Evolutionary conservation across 2,797 vertebrate species (phyloP), one percentile per base, ranked within the genome.

Genomic region (Pseudomugil tenellus): DNA sequence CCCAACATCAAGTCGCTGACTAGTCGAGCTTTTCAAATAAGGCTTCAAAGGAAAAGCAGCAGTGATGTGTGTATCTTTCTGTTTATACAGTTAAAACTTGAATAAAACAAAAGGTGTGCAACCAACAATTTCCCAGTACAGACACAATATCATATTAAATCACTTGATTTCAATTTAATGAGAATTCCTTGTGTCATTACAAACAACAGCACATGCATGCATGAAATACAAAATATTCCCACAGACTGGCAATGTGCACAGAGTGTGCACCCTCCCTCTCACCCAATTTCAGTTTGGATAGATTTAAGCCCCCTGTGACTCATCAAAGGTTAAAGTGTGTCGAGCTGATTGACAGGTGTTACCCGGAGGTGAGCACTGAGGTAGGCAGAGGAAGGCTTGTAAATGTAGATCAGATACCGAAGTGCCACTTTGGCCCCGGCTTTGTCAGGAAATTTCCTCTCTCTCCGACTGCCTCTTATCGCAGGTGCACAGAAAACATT

Each of bases 401-500:
- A 73, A 52, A 65, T 67, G 58, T 43, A 67, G 68, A 77, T 74
- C 41, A 66, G 56, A 79, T 63, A 65, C 46, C 23, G 3, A 25
- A 23, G 61, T 46, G 48, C n/a, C 39, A 41, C 55, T 77, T 61
- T 35, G 9, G 37, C 57, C 37, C 21, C 35, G 52, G 48, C 17
- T 63, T 60, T 65, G 12, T 67, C 58, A 46, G 34, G 46, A 41
- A 55, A 53, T 39, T 58, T 59, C 29, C 58, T 29, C 53, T 23
- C n/a, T 25, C 58, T 77, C 69, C 51, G 67, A 64, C 55, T 23
- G 29, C 32, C 21, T 79, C 70, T 80, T 77, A 81, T 81, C 64
- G 1, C 70, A 62, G 31, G 31, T 46, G 19, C 37, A 56, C 71
- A 78, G 69, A 76, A 73, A 72, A 65, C 1, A 0, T 56, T 70